Evolutionary conservation across 1,140 invertebrate genomes (phyloP).

Genomic region (Drosophila suzukii): DNA sequence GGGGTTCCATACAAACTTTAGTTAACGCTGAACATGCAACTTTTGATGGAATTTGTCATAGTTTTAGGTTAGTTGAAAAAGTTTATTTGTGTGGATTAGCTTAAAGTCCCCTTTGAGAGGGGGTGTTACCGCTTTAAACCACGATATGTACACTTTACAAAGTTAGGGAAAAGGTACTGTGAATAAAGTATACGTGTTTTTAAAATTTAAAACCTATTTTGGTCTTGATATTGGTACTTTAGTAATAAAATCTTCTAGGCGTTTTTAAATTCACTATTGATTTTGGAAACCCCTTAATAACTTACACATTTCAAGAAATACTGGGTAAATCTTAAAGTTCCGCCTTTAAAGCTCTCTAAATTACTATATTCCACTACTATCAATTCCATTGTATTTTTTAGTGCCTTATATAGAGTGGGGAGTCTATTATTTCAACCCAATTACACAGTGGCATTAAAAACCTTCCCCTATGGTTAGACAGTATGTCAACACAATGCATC

Average conservation of each 20-base stretch:
- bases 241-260: too few species aligned
- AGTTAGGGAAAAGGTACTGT: neutral
- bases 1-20: constrained; percentile 22
- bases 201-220: too few species aligned
- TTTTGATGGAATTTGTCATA: constrained; percentile 36
- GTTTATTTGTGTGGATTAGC: constrained; percentile 3
- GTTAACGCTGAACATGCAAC: constrained; percentile 60
- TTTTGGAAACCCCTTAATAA: too few species aligned
- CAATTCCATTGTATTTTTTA: neutral
- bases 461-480: constrained; percentile 31
- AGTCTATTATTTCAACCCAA: constrained; percentile 16
- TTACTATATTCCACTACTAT: neutral
- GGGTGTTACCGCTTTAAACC: neutral
- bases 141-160: constrained; percentile 3
- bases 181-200: neutral
- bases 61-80: constrained; percentile 9
- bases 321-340: neutral
- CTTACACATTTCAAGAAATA: too few species aligned
- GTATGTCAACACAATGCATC: constrained; percentile 39
- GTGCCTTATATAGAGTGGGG: constrained; percentile 1
- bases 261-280: too few species aligned
- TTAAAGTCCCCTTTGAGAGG: neutral
- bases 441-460: constrained; percentile 13
- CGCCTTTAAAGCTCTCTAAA: neutral
- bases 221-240: too few species aligned